Conservation (phyloP, 2,797 vertebrate genomes). For the Natrix natrix region DNA sequence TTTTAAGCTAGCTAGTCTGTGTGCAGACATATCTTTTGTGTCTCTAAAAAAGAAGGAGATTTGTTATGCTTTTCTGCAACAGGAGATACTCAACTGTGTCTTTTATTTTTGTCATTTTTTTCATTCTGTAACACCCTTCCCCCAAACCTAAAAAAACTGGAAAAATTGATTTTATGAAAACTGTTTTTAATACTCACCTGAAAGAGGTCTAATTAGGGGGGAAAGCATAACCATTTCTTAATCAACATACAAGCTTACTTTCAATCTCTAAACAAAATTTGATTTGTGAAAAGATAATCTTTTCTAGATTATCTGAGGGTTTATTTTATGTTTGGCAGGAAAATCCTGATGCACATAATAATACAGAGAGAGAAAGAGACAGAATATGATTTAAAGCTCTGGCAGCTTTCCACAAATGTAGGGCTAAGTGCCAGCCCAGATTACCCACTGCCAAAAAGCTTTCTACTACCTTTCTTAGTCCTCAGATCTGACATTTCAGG, state of each 20-base stretch:
- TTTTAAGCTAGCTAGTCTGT: background rate
- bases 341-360: constrained; percentile 11
- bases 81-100: background rate
- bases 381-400: constrained; percentile 17
- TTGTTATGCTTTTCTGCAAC: background rate
- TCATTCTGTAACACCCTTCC: background rate
- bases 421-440: constrained; percentile 3
- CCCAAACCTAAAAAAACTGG: background rate
- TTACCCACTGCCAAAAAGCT: constrained; percentile 23
- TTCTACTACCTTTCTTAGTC: constrained; percentile 5
- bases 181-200: background rate
- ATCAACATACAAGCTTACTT: background rate
- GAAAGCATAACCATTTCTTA: background rate
- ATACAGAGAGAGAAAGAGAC: background rate
- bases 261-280: background rate
- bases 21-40: background rate
- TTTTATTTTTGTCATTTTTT: background rate
- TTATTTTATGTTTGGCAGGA: constrained; percentile 25
- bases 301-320: background rate
- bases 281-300: constrained; percentile 17
- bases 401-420: constrained; percentile 12
- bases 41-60: background rate
- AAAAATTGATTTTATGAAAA: background rate
- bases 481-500: constrained; percentile 3
- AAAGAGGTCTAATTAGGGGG: background rate